These are phyloP conservation scores for Copsychus sechellarum DNA, from an alignment of 2,113 vertebrate genomes.

Conservation along the genomic window DNA sequence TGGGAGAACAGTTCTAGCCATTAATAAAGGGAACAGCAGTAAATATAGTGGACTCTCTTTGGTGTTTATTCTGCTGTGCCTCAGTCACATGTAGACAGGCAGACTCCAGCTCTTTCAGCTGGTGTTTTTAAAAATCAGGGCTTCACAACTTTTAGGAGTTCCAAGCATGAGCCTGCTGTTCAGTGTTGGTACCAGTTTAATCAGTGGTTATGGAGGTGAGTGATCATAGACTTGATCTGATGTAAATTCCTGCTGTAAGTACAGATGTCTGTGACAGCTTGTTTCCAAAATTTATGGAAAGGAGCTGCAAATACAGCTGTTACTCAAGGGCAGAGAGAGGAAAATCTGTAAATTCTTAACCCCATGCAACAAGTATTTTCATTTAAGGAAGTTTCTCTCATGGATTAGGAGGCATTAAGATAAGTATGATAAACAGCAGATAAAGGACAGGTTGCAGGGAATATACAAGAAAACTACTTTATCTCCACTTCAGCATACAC, in stretches of 20 bases:
- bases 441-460: background rate
- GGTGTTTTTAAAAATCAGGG: background rate
- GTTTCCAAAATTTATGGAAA: background rate
- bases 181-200: background rate
- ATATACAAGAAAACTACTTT: background rate
- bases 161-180: background rate
- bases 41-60: background rate
- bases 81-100: background rate
- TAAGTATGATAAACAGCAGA: background rate
- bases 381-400: background rate
- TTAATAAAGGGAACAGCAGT: background rate
- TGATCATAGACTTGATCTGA: background rate
- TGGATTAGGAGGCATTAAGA: background rate
- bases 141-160: background rate
- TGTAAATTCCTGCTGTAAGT: background rate
- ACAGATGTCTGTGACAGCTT: background rate
- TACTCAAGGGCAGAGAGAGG: background rate
- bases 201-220: background rate
- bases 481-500: background rate
- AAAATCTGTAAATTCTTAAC: background rate
- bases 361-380: background rate
- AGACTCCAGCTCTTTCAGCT: background rate
- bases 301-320: background rate
- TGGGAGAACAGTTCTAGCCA: background rate
- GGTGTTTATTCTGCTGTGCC: background rate